Conservation (phyloP, 2,113 vertebrate genomes). For the Tursiops truncatus region DNA sequence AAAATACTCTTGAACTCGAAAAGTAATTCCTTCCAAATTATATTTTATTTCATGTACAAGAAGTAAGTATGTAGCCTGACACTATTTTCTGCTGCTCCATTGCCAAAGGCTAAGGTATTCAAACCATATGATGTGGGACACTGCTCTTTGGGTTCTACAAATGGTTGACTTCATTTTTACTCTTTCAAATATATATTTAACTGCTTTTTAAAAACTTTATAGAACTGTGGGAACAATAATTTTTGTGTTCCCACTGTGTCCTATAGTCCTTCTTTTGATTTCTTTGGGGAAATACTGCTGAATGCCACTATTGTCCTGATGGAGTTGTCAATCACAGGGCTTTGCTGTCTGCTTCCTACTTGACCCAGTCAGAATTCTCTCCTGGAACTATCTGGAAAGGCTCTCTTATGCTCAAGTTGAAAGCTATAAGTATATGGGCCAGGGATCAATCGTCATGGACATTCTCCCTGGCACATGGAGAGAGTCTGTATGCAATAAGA, state of each 20-base stretch:
- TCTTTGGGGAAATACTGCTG: neutral
- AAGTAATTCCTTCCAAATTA: neutral
- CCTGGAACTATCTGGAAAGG: neutral
- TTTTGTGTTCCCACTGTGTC: neutral
- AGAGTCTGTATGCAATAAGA: neutral
- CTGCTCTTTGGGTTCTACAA: neutral
- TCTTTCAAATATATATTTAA: neutral
- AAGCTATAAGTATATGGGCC: neutral
- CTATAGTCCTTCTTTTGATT: neutral
- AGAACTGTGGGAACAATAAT: neutral
- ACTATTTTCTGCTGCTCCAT: neutral
- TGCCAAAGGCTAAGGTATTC: neutral
- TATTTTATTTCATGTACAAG: neutral
- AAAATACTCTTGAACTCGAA: slow-evolving; percentile 25
- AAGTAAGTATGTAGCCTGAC: neutral
- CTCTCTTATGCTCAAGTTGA: neutral
- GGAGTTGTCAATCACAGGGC: neutral
- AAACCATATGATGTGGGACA: neutral
- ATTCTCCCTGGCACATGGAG: neutral
- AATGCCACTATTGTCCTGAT: neutral
- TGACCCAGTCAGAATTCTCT: neutral
- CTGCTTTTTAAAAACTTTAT: neutral
- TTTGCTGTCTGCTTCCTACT: neutral
- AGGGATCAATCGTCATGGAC: neutral
- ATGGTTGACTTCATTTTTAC: neutral